Conservation (phyloP, 1,140 invertebrate genomes). For the Penaeus japonicus region DNA sequence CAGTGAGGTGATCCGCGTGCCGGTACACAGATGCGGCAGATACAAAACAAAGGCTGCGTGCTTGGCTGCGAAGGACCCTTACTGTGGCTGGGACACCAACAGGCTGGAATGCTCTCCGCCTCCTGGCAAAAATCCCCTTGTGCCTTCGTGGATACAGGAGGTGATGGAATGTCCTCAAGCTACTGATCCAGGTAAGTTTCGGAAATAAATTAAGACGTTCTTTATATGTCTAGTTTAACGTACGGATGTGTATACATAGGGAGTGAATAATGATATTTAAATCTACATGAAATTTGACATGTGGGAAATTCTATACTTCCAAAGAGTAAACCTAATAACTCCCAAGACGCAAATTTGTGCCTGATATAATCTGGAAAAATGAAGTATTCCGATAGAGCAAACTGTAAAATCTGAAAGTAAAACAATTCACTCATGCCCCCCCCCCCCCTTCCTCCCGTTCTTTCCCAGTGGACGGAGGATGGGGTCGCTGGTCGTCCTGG, state of each 20-base stretch:
- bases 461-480: constrained; percentile 74
- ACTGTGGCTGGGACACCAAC: constrained; percentile 90
- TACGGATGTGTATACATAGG: background rate
- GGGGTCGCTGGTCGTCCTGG: constrained; percentile 79
- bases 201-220: background rate
- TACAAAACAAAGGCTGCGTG: constrained; percentile 77
- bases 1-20: constrained; percentile 74
- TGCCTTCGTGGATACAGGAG: constrained; percentile 77
- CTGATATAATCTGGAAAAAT: no score
- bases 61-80: constrained; percentile 86
- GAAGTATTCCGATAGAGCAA: no score
- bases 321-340: no score
- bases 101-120: constrained; percentile 75
- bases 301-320: no score
- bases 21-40: constrained; percentile 79
- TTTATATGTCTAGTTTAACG: background rate
- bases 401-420: no score
- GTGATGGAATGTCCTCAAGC: constrained; percentile 73
- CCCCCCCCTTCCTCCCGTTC: constrained; percentile 36
- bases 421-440: background rate
- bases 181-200: constrained; percentile 63
- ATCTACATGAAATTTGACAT: no score
- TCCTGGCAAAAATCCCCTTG: constrained; percentile 71
- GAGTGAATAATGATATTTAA: background rate
- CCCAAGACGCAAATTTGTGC: no score